Evolutionary conservation across 1,140 invertebrate species (phyloP), one percentile per base, ranked within the genome.

Genomic region (Bilobella aurantiaca): DNA sequence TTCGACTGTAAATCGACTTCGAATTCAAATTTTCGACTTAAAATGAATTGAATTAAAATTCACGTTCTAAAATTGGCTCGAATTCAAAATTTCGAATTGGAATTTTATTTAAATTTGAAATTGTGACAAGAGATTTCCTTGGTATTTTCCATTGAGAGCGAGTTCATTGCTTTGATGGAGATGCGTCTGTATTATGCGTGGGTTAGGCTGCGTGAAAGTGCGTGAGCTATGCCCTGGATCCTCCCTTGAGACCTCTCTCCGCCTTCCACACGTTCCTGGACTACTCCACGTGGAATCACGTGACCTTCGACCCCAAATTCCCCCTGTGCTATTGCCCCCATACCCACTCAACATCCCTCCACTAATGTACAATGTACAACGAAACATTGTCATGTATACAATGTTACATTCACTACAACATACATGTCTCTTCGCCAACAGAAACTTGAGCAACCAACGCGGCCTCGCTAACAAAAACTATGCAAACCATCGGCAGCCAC

Each of bases 241-340:
- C 49, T 53, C 49, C 49, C 49, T 23, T 23, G 8, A 42, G 8
- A 53, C 49, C 23, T 5, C 14, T 53, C 49, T 53, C 69, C 69
- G 65, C 69, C 69, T 62, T 37, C 58, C 57, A 68, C 66, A 68
- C 66, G 66, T 71, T 68, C 66, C 69, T 30, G 42, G 63, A 53
- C 62, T 65, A 67, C 64, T 71, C 66, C 69, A 71, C 69, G 69
- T 71, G 69, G 69, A 47, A 63, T 68, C 65, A 46, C 59, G 65
- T 62, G 69, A 71, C 69, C 69, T 71, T 71, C 69, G 69, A 71
- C 69, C 69, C 66, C 66, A 68, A 71, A 70, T 65, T 69, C 68
- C 30, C 66, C 63, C 65, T 70, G 62, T 64, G 69, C 65, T 67
- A 64, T 67, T 70, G 69, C 66, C 64, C 69, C 65, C 57, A 61